These are phyloP conservation scores for Brevipalpus yothersi DNA, from an alignment of 1,140 invertebrate species.

Conservation along the genomic window DNA sequence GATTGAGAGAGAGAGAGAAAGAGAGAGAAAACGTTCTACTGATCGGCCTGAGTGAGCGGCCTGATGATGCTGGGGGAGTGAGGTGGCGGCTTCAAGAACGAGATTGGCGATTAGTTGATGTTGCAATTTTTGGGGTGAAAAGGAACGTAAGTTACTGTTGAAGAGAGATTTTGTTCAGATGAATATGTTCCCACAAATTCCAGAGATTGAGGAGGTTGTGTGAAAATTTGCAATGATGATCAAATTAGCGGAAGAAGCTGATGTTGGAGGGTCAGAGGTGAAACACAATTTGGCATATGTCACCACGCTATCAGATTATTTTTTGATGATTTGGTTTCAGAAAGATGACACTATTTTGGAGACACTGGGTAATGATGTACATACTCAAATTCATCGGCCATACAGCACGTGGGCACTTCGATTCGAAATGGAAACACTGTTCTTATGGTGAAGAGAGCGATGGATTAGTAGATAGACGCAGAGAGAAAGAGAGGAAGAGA, in stretches of 20 bases:
- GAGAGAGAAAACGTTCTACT: background rate
- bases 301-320: background rate
- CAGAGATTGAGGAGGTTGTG: too few species aligned
- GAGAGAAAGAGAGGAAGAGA: background rate
- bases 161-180: too few species aligned
- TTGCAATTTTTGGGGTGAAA: background rate
- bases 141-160: background rate
- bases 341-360: background rate
- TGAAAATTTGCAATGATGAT: too few species aligned
- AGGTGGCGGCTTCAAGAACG: too few species aligned
- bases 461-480: background rate
- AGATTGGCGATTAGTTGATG: too few species aligned
- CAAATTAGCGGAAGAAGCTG: too few species aligned
- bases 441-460: background rate
- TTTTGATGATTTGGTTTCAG: background rate
- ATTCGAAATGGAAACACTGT: background rate
- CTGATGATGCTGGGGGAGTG: background rate
- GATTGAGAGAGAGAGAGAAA: background rate
- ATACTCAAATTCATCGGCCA: background rate
- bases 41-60: background rate
- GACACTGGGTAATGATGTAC: background rate
- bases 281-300: too few species aligned
- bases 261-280: too few species aligned
- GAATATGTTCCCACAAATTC: too few species aligned
- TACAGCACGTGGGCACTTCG: background rate